phyloP scores from a whole-genome alignment of 2,113 vertebrate species.

The Percina caprodes region DNA sequence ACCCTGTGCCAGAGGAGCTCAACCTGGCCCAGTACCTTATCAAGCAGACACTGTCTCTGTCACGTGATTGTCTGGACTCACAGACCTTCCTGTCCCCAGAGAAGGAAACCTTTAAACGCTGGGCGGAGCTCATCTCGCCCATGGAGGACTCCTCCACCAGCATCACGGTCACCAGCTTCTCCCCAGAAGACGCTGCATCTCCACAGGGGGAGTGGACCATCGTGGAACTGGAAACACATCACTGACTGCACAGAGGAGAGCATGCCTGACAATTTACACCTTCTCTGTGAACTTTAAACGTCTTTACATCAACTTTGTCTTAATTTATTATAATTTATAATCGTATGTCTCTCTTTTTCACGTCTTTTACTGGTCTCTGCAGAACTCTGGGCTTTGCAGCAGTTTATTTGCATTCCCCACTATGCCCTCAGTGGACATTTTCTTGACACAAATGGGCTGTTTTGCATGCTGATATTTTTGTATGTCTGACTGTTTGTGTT shows the following conservation, averaged over 20 bases:
- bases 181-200: constrained; percentile 95
- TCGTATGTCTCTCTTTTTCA: constrained; percentile 5
- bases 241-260: constrained; percentile 82
- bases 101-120: constrained; percentile 89
- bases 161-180: constrained; percentile 96
- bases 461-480: constrained; percentile 83
- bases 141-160: constrained; percentile 94
- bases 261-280: constrained; percentile 37
- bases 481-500: constrained; percentile 76
- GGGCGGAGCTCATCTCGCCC: constrained; percentile 96
- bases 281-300: constrained; percentile 26
- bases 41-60: constrained; percentile 95
- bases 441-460: constrained; percentile 62
- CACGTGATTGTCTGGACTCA: constrained; percentile 90
- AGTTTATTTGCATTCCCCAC: constrained; percentile 50
- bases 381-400: constrained; percentile 39
- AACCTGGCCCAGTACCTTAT: constrained; percentile 99
- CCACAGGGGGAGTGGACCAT: constrained; percentile 99
- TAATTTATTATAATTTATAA: constrained; percentile 59
- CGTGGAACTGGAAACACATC: constrained; percentile 98
- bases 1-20: constrained; percentile 96
- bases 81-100: constrained; percentile 89
- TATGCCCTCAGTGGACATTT: constrained; percentile 47
- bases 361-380: constrained; percentile 21
- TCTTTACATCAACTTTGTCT: constrained; percentile 39